Evolutionary conservation across 2,113 vertebrate species (phyloP).

Genomic region (Vanacampus margaritifer): DNA sequence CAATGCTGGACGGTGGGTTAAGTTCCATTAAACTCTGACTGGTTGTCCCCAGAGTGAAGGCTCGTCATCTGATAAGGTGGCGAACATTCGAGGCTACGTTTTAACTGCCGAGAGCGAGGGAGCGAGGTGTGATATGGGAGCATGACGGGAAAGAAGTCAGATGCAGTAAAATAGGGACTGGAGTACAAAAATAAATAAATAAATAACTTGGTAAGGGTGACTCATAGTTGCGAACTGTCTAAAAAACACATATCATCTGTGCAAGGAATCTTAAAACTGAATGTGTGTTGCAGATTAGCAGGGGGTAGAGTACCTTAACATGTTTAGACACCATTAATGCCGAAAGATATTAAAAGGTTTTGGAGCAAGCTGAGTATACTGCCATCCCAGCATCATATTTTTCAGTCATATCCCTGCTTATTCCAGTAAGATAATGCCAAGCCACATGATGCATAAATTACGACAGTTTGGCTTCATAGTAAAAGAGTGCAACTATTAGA

Average conservation of each 20-base stretch:
- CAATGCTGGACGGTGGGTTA: conserved; percentile 41
- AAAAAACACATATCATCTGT: neutral
- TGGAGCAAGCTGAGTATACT: too few relatives aligned
- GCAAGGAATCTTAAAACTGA: neutral
- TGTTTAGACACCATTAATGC: too few relatives aligned
- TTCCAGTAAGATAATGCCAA: too few relatives aligned
- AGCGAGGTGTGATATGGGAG: conserved; percentile 21
- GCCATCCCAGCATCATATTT: too few relatives aligned
- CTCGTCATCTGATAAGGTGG: conserved; percentile 47
- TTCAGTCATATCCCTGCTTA: too few relatives aligned
- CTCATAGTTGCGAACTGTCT: neutral
- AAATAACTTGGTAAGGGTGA: neutral
- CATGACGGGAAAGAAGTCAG: conserved; percentile 8
- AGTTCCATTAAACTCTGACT: conserved; percentile 56
- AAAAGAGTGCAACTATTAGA: too few relatives aligned
- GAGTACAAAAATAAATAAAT: neutral
- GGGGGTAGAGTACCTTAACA: too few relatives aligned
- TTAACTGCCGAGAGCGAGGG: conserved; percentile 12
- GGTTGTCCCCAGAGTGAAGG: conserved; percentile 43
- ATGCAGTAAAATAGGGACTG: conserved; percentile 7
- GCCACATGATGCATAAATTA: too few relatives aligned
- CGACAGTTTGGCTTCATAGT: too few relatives aligned
- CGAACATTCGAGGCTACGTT: conserved; percentile 39
- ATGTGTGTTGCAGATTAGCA: neutral
- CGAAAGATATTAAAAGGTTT: too few relatives aligned